Evolutionary conservation across 23 tunicate genomes (phyloP).

Genomic region (Trididemnum clinides): DNA sequence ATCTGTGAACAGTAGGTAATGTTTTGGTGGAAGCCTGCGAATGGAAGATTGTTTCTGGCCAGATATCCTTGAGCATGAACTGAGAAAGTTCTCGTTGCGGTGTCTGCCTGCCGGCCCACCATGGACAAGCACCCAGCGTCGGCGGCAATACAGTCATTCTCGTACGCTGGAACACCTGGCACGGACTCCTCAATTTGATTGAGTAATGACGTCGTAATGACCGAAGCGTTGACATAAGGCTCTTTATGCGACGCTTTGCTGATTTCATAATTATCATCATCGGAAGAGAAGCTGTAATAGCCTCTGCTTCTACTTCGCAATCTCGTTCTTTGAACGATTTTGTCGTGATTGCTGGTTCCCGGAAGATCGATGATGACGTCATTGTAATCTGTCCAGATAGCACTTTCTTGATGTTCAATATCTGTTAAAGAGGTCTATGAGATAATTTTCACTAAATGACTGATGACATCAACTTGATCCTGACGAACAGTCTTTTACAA

Average conservation of each 20-base stretch:
- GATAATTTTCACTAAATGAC: too few relatives aligned
- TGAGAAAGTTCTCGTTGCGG: not conserved
- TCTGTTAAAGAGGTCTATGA: too few relatives aligned
- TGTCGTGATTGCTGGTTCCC: too few relatives aligned
- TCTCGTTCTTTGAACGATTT: too few relatives aligned
- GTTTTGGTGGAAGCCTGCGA: not conserved
- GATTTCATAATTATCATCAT: not conserved
- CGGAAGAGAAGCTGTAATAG: constrained; percentile 42
- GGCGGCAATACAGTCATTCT: not conserved
- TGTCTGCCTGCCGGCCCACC: not conserved
- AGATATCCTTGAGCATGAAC: too few relatives aligned
- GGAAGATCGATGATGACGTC: too few relatives aligned
- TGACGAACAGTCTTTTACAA: too few relatives aligned
- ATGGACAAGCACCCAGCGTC: not conserved
- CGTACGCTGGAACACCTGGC: not conserved
- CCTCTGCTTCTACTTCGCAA: constrained; percentile 20
- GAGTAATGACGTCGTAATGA: not conserved
- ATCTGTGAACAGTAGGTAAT: constrained; percentile 2
- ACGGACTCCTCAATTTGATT: not conserved
- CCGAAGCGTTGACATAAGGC: not conserved
- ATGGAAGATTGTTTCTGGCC: not conserved
- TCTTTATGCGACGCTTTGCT: not conserved
- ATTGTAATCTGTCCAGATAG: too few relatives aligned
- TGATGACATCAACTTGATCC: too few relatives aligned
- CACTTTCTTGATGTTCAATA: too few relatives aligned